phyloP scores from a whole-genome alignment of 2,888 invertebrate species.

The Dicyrtoma fusca region DNA sequence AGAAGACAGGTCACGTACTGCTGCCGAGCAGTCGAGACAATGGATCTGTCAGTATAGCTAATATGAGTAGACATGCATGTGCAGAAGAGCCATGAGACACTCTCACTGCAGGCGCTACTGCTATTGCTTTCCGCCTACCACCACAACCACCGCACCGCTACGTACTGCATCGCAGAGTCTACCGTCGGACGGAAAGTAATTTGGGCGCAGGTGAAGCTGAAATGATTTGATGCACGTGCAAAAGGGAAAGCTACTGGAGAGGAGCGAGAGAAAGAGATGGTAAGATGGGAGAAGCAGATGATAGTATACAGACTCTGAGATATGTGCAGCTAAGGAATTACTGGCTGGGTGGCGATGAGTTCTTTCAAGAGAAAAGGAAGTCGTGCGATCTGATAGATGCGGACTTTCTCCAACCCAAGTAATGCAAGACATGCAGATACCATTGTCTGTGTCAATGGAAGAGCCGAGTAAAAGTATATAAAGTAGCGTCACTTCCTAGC shows the following conservation, averaged over 20 bases:
- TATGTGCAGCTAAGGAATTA: too few species aligned
- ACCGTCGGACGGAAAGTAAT: slow-evolving; percentile 12
- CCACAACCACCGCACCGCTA: too few species aligned
- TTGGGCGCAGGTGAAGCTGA: slow-evolving; percentile 29
- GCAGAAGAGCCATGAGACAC: not conserved
- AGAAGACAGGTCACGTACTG: not conserved
- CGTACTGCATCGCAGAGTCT: too few species aligned
- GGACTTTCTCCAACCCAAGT: too few species aligned
- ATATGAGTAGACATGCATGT: not conserved
- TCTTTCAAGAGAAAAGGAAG: not conserved
- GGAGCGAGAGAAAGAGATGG: not conserved
- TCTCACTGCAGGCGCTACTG: not conserved
- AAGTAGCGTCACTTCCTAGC: too few species aligned
- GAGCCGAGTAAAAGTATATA: too few species aligned
- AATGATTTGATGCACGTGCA: slow-evolving; percentile 23
- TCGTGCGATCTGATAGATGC: too few species aligned
- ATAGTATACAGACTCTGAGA: not conserved
- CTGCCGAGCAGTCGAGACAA: not conserved
- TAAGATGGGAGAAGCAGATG: not conserved
- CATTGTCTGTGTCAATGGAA: too few species aligned
- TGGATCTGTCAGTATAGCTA: not conserved
- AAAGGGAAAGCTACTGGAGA: not conserved
- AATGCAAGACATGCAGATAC: too few species aligned
- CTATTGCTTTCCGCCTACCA: too few species aligned
- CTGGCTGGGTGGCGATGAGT: not conserved